A percentile compares a stretch with the other conserved stretches of the same genome.
Conservation (phyloP, 2,113 vertebrate genomes). For the Lathamus discolor region DNA sequence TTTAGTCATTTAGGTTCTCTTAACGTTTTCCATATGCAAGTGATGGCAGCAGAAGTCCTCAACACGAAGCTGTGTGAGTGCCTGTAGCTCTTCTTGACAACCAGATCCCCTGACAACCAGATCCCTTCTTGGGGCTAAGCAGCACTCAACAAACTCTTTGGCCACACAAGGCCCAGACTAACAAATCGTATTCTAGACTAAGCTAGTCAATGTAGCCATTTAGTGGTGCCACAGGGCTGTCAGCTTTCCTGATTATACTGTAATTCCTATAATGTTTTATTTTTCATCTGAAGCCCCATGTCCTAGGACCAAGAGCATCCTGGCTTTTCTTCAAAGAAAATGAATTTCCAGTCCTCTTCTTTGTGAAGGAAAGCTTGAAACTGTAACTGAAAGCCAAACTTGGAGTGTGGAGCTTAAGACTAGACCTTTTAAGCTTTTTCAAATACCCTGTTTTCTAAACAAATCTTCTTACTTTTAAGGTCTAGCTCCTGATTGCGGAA, state of each 20-base stretch:
- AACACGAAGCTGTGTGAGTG: not conserved
- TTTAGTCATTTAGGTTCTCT: not conserved
- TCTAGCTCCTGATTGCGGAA: not conserved
- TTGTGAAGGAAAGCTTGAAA: not conserved
- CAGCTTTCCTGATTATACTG: not conserved
- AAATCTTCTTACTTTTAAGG: not conserved
- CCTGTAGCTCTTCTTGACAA: not conserved
- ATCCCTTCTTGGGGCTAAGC: not conserved
- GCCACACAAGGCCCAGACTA: not conserved
- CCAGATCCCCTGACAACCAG: not conserved
- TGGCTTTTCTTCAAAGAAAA: not conserved
- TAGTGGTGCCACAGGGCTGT: not conserved
- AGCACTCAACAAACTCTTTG: not conserved
- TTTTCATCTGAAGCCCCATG: not conserved
- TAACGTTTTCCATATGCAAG: conserved; percentile 25
- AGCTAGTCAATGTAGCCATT: not conserved
- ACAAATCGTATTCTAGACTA: not conserved
- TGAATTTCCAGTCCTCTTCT: not conserved
- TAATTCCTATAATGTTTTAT: not conserved
- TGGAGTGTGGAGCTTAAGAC: not conserved
- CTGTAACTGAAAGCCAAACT: not conserved
- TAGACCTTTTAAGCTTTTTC: not conserved
- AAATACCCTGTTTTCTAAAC: not conserved
- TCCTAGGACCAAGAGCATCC: not conserved
- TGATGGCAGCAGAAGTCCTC: not conserved